phyloP scores from a whole-genome alignment of 2,113 vertebrate genomes.

The Pterocles burchelli region DNA sequence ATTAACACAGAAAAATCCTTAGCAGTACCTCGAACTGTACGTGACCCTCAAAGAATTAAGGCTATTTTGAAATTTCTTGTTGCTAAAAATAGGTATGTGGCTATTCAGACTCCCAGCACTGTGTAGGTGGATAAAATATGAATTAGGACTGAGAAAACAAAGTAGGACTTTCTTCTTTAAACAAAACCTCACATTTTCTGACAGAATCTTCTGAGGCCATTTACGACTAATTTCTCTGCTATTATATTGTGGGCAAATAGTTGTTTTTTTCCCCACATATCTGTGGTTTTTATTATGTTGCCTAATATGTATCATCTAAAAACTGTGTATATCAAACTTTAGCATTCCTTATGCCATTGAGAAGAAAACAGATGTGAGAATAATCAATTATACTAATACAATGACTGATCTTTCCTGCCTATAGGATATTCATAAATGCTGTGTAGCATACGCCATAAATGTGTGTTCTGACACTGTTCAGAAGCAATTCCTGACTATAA shows the following conservation, averaged over 20 bases:
- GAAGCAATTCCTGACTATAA: not conserved
- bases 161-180: slow-evolving; percentile 50
- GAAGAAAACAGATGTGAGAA: not conserved
- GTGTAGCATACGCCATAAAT: rapidly evolving
- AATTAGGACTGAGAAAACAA: slow-evolving; percentile 48
- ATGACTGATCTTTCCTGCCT: not conserved
- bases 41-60: slow-evolving; percentile 15
- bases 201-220: not conserved
- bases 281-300: not conserved
- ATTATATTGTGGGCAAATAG: not conserved
- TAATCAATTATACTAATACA: not conserved
- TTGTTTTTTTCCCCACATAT: not conserved
- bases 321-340: not conserved
- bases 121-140: slow-evolving; percentile 49
- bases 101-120: not conserved
- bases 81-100: slow-evolving; percentile 42
- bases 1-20: not conserved
- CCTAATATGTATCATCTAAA: not conserved
- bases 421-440: not conserved
- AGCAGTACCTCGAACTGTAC: not conserved
- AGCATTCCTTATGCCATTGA: not conserved
- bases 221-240: not conserved
- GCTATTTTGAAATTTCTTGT: slow-evolving; percentile 35
- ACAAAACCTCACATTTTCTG: not conserved
- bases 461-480: not conserved